These are phyloP conservation scores for Heliconius ethilla DNA, from an alignment of 2,888 invertebrate genomes.

Conservation along the genomic window DNA sequence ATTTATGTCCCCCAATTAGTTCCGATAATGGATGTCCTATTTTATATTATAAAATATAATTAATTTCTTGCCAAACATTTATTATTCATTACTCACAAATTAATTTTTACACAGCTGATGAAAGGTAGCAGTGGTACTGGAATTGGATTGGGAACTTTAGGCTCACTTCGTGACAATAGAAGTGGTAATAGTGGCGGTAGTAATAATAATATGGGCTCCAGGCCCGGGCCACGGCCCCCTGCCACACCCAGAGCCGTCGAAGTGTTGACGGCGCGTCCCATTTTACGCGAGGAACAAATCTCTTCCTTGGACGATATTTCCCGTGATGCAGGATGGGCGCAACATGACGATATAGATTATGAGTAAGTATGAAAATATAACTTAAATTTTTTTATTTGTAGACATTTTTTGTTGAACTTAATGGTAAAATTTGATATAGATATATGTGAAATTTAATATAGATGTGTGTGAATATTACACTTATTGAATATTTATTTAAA, in stretches of 20 bases:
- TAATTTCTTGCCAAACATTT: background rate
- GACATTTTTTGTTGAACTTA: background rate
- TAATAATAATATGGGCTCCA: constrained; percentile 48
- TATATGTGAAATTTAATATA: background rate
- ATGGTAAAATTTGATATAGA: background rate
- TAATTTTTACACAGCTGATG: constrained; percentile 62
- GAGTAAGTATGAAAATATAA: constrained; percentile 77
- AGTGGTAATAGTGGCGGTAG: constrained; percentile 52
- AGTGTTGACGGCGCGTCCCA: constrained; percentile 88
- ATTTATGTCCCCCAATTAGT: too few species aligned
- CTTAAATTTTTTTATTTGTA: too few species aligned
- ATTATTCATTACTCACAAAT: constrained; percentile 18
- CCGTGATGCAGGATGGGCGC: constrained; percentile 95
- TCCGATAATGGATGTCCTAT: too few species aligned
- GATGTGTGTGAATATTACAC: background rate
- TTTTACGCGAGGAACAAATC: constrained; percentile 96
- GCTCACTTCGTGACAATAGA: constrained; percentile 65
- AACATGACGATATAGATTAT: constrained; percentile 96
- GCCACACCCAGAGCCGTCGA: constrained; percentile 81
- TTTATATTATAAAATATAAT: background rate
- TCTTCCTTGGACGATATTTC: constrained; percentile 95
- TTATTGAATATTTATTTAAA: too few species aligned
- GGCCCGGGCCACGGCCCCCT: constrained; percentile 56
- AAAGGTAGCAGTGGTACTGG: constrained; percentile 77
- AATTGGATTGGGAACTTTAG: constrained; percentile 73